Conservation (phyloP, 2,113 vertebrate species). For the Phocoena sinus region DNA sequence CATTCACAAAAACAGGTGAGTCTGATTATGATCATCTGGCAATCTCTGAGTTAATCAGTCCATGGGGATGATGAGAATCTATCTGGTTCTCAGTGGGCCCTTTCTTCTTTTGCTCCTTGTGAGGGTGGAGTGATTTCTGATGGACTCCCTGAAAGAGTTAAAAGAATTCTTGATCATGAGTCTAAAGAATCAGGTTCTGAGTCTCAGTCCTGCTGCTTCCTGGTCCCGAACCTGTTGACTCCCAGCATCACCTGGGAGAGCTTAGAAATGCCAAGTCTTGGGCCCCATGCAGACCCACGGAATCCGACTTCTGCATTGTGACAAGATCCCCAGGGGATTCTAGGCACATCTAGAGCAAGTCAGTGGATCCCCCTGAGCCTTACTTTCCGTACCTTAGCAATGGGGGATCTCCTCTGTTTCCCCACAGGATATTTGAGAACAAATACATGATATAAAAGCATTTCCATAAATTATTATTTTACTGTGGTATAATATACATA, state of each 20-base stretch:
- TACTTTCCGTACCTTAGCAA: neutral
- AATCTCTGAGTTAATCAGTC: neutral
- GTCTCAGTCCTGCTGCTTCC: neutral
- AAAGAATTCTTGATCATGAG: neutral
- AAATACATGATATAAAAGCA: neutral
- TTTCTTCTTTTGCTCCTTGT: neutral
- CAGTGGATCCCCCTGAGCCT: neutral
- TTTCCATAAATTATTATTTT: neutral
- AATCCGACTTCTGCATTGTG: neutral
- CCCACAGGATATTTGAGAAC: neutral
- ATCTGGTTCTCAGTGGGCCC: neutral
- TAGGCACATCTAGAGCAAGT: neutral
- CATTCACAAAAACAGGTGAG: neutral
- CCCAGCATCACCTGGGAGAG: neutral
- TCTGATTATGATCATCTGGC: neutral
- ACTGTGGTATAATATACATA: neutral
- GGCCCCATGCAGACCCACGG: neutral
- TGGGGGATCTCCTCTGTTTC: neutral
- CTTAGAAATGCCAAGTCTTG: neutral
- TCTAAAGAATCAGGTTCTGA: neutral
- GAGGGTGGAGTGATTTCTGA: neutral
- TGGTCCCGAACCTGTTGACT: neutral
- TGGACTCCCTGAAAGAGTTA: neutral
- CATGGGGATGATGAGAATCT: neutral
- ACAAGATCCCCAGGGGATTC: neutral